phyloP scores from a whole-genome alignment of 2,797 vertebrate species.

The Diplodus sargus region DNA sequence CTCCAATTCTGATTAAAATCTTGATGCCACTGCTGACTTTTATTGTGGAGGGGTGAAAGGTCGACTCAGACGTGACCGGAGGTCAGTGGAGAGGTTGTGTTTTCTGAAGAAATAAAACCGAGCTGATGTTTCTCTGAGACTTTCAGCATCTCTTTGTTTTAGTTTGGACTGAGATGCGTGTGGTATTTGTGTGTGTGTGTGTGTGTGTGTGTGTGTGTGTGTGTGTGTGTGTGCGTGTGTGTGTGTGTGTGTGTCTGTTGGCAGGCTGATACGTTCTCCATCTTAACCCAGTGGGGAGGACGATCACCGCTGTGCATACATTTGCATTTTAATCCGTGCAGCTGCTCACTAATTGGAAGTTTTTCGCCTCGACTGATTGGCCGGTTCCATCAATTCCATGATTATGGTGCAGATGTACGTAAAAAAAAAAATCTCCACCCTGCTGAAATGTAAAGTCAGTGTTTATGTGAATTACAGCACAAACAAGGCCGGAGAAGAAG shows the following conservation, averaged over 20 bases:
- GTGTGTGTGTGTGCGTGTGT: not conserved
- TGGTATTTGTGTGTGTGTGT: not conserved
- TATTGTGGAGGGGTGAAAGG: not conserved
- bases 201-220: not conserved
- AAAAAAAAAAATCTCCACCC: not conserved
- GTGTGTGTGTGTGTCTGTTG: not conserved
- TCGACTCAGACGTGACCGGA: not conserved
- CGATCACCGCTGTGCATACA: slow-evolving; percentile 34
- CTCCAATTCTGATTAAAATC: not conserved
- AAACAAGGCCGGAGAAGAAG: not conserved
- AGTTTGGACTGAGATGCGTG: not conserved
- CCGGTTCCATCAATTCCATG: slow-evolving; percentile 18
- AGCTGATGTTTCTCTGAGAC: slow-evolving; percentile 12
- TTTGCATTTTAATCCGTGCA: slow-evolving; percentile 64
- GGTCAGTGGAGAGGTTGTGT: not conserved
- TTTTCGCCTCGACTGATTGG: slow-evolving; percentile 45
- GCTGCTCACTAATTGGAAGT: slow-evolving; percentile 64
- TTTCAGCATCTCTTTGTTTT: not conserved
- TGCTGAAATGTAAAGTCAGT: not conserved
- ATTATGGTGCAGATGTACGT: slow-evolving; percentile 14
- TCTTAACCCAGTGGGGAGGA: slow-evolving; percentile 33
- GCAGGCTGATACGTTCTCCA: slow-evolving; percentile 11
- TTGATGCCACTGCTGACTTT: not conserved
- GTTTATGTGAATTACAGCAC: slow-evolving; percentile 12
- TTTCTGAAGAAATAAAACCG: slow-evolving; percentile 10